These are phyloP conservation scores for Poeciliopsis prolifica DNA, from an alignment of 2,113 vertebrate genomes.

Conservation along the genomic window DNA sequence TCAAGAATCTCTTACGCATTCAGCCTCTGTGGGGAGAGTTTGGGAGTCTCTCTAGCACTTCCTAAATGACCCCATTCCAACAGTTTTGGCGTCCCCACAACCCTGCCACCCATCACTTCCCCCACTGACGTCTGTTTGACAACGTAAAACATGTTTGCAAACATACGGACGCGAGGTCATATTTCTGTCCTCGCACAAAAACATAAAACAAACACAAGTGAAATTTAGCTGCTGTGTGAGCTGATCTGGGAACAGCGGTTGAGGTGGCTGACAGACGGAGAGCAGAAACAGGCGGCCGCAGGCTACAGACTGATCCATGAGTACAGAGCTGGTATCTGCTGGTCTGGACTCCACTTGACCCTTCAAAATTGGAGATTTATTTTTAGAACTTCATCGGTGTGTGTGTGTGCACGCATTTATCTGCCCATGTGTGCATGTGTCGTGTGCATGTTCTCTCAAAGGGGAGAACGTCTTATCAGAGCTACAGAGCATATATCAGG, in stretches of 20 bases:
- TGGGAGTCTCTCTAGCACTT: conserved; percentile 59
- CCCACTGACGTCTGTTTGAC: conserved; percentile 50
- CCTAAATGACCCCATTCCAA: conserved; percentile 60
- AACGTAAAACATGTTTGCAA: conserved; percentile 35
- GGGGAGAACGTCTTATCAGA: conserved; percentile 55
- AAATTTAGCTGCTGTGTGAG: conserved; percentile 3
- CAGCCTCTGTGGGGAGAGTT: conserved; percentile 10
- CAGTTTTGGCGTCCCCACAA: conserved; percentile 27
- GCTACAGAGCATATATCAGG: conserved; percentile 51
- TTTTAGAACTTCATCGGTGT: conserved; percentile 56
- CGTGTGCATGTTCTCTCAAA: conserved; percentile 20
- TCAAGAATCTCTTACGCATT: background rate
- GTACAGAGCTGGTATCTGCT: conserved; percentile 64
- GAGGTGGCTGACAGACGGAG: conserved; percentile 50
- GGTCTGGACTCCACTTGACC: conserved; percentile 74
- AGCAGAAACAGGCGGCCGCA: conserved; percentile 52
- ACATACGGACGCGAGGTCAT: conserved; percentile 48
- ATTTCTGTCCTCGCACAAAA: background rate
- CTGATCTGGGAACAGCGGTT: conserved; percentile 43
- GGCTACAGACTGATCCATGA: conserved; percentile 48
- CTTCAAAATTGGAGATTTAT: conserved; percentile 61
- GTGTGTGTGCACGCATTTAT: conserved; percentile 37
- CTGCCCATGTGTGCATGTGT: conserved; percentile 32
- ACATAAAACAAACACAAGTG: background rate
- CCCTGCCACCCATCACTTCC: conserved; percentile 16